phyloP scores from a whole-genome alignment of 2,797 vertebrate species.

The Ambastaia sidthimunki region DNA sequence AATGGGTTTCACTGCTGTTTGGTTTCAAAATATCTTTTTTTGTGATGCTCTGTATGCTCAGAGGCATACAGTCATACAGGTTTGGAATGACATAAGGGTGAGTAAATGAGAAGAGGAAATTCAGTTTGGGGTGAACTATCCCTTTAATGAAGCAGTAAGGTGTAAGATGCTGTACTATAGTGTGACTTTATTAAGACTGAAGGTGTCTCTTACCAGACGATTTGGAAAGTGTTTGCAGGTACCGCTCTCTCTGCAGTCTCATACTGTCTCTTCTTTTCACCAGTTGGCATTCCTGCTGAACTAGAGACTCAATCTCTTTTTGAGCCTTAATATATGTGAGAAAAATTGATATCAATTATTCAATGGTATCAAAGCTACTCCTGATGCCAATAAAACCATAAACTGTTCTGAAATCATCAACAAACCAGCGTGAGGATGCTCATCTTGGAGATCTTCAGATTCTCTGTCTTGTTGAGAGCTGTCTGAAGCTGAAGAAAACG shows the following conservation, averaged over 20 bases:
- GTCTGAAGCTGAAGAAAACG: conserved; percentile 85
- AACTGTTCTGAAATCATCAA: conserved; percentile 6
- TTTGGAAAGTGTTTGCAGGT: conserved; percentile 40
- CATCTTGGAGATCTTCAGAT: conserved; percentile 19
- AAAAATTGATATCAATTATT: neutral
- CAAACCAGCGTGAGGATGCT: conserved; percentile 45
- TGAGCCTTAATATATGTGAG: conserved; percentile 30
- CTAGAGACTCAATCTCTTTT: conserved; percentile 44
- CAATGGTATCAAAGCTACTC: neutral
- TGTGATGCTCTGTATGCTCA: too few relatives aligned
- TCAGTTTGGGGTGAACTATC: neutral
- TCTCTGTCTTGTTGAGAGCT: conserved; percentile 65
- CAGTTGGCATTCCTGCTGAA: conserved; percentile 17
- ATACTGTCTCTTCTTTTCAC: conserved; percentile 27
- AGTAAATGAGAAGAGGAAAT: neutral
- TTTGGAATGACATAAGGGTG: neutral
- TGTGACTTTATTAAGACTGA: neutral
- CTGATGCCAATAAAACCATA: neutral
- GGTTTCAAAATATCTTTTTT: too few relatives aligned
- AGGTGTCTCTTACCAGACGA: conserved; percentile 44
- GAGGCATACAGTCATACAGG: too few relatives aligned
- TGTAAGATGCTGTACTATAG: neutral
- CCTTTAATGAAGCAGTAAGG: too few relatives aligned
- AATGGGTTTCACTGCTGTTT: too few relatives aligned
- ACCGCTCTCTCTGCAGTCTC: conserved; percentile 28